A percentile compares a stretch with the other conserved stretches of the same genome.
Conservation (phyloP, 2,888 invertebrate genomes). For the Amphipyra tragopoginis region DNA sequence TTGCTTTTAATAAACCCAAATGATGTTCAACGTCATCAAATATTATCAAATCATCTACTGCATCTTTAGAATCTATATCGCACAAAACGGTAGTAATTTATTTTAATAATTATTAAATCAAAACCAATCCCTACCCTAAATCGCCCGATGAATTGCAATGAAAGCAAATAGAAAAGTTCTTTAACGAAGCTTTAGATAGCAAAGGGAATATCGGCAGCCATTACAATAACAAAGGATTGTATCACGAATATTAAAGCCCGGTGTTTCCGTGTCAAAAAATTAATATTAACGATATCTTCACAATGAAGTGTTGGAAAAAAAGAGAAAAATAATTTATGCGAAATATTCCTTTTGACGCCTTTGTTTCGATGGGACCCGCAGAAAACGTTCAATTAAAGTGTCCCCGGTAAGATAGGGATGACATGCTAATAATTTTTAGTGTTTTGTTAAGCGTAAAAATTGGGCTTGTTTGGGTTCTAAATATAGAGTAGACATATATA, state of each 20-base stretch:
- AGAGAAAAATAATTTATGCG: conserved; percentile 85
- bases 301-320: conserved; percentile 86
- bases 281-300: conserved; percentile 89
- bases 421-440: conserved; percentile 53
- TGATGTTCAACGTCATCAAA: background rate
- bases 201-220: conserved; percentile 68
- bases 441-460: conserved; percentile 26
- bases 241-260: conserved; percentile 83
- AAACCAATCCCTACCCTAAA: conserved; percentile 22
- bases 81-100: conserved; percentile 20
- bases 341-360: conserved; percentile 86
- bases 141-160: conserved; percentile 44
- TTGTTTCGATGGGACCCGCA: conserved; percentile 74
- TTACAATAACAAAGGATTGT: conserved; percentile 87
- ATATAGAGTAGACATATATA: conserved; percentile 1
- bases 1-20: background rate
- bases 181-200: conserved; percentile 44
- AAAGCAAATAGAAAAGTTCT: conserved; percentile 53
- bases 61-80: background rate
- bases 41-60: background rate
- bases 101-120: conserved; percentile 30
- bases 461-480: conserved; percentile 12
- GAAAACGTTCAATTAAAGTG: conserved; percentile 82
- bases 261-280: conserved; percentile 88
- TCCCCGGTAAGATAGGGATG: conserved; percentile 59